Conservation (phyloP, 2,113 vertebrate species). For the Hippocampus abdominalis region DNA sequence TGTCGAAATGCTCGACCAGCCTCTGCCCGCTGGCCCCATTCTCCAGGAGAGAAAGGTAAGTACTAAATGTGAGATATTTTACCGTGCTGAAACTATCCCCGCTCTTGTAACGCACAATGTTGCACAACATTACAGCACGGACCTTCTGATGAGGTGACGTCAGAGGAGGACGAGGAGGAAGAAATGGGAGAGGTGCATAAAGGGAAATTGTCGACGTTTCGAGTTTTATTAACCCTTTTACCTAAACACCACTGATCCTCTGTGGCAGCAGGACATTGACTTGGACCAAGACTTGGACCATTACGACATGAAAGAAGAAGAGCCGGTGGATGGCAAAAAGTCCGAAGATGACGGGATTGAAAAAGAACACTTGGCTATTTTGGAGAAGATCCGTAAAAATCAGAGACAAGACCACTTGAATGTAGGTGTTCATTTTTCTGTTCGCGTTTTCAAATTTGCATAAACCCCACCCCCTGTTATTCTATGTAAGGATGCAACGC, state of each 20-base stretch:
- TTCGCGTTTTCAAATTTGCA: no score
- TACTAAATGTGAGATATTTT: neutral
- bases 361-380: constrained; percentile 93
- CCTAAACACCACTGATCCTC: constrained; percentile 15
- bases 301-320: constrained; percentile 99
- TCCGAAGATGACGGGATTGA: constrained; percentile 97
- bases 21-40: constrained; percentile 87
- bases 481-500: no score
- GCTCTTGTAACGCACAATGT: neutral
- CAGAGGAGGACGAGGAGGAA: constrained; percentile 93
- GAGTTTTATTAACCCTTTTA: constrained; percentile 3
- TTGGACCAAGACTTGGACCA: constrained; percentile 73
- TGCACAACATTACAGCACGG: constrained; percentile 54
- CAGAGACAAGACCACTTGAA: constrained; percentile 98
- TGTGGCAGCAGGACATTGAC: constrained; percentile 80
- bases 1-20: constrained; percentile 96
- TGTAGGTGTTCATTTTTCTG: constrained; percentile 72
- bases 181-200: constrained; percentile 86
- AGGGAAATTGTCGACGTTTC: neutral
- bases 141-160: constrained; percentile 87
- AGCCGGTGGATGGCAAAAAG: constrained; percentile 88
- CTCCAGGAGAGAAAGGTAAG: constrained; percentile 68
- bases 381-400: constrained; percentile 98
- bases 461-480: no score
- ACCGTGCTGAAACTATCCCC: neutral